Evolutionary conservation across 2,113 vertebrate species (phyloP).

Genomic region (Calidris pugnax): DNA sequence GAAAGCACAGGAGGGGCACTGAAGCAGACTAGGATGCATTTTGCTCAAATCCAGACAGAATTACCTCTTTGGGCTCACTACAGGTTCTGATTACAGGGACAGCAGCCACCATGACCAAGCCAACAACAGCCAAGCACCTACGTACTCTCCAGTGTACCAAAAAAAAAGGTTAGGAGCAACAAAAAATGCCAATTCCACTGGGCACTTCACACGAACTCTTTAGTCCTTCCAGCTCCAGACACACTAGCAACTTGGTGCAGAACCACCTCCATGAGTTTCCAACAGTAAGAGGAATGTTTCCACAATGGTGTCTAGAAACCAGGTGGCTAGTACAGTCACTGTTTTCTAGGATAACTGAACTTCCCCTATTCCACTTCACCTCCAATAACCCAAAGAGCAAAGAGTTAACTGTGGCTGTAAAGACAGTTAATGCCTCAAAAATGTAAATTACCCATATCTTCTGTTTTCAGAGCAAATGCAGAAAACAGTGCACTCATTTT

Average conservation of each 20-base stretch:
- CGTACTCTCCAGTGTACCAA: neutral
- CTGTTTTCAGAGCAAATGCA: neutral
- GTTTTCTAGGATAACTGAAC: neutral
- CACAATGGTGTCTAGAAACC: neutral
- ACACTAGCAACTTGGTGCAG: neutral
- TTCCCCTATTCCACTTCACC: neutral
- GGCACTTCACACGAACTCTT: neutral
- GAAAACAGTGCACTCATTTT: neutral
- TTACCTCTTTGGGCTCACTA: neutral
- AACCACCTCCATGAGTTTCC: neutral
- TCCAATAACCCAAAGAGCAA: neutral
- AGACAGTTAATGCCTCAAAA: neutral
- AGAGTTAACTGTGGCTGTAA: neutral
- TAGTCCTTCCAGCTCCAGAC: neutral
- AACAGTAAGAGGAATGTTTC: neutral
- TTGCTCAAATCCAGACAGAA: neutral
- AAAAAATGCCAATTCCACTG: neutral
- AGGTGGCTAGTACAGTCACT: neutral
- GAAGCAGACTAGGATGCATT: neutral
- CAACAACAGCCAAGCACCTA: neutral
- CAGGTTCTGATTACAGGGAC: neutral
- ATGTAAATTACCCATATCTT: neutral
- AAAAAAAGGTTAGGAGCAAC: neutral
- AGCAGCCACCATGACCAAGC: neutral
- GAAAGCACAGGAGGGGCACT: neutral